Percentiles rank a stretch among this genome's conserved stretches.
These are phyloP conservation scores for Colaptes auratus DNA, from an alignment of 2,113 vertebrate genomes.

Conservation along the genomic window DNA sequence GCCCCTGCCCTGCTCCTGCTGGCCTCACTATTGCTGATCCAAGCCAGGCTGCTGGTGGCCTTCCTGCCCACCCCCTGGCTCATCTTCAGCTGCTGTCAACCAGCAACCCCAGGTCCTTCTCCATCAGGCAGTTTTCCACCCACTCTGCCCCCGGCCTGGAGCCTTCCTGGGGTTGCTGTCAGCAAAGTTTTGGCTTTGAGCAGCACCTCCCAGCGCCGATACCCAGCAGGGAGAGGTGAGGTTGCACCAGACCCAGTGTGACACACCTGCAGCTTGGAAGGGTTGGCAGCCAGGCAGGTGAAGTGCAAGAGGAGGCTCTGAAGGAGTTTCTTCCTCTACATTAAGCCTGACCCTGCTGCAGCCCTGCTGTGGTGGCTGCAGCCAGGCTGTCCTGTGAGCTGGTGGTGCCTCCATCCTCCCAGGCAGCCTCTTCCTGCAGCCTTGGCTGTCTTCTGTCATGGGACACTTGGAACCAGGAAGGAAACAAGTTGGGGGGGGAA, in stretches of 20 bases:
- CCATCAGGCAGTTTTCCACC: too few relatives aligned
- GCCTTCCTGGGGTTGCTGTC: too few relatives aligned
- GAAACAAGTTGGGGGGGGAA: neutral
- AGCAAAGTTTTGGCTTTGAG: neutral
- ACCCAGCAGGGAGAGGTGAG: neutral
- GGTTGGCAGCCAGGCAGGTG: neutral
- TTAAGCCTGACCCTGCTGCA: neutral
- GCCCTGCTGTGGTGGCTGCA: neutral
- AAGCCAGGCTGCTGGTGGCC: too few relatives aligned
- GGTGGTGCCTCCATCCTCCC: neutral
- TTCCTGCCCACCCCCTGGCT: too few relatives aligned
- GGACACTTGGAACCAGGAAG: neutral
- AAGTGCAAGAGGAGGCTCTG: neutral
- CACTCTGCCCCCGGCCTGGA: too few relatives aligned
- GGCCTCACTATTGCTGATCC: too few relatives aligned
- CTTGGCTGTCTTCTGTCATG: neutral
- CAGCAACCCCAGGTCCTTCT: too few relatives aligned
- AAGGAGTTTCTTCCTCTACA: fast-evolving
- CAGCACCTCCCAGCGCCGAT: fast-evolving
- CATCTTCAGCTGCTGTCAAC: too few relatives aligned
- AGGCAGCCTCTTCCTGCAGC: neutral
- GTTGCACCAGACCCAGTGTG: neutral
- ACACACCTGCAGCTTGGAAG: neutral
- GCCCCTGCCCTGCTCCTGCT: too few relatives aligned
- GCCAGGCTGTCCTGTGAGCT: neutral